A percentile compares a stretch with the other conserved stretches of the same genome.
These are phyloP conservation scores for Rotaria socialis DNA, from an alignment of 2,888 invertebrate species.

Conservation along the genomic window DNA sequence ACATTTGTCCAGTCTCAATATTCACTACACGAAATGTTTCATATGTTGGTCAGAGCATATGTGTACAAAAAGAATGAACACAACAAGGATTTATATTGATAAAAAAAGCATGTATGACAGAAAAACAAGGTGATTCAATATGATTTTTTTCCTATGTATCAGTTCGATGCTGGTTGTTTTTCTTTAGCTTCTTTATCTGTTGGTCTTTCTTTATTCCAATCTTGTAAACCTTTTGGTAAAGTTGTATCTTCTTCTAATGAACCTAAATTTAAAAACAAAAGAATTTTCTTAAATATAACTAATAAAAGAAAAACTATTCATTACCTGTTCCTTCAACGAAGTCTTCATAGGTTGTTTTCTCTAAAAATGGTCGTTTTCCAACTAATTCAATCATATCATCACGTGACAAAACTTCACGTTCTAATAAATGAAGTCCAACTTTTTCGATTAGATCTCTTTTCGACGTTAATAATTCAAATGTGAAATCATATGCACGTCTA, in stretches of 20 bases:
- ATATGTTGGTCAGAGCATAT: neutral
- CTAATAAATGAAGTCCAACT: constrained; percentile 80
- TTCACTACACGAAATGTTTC: no score
- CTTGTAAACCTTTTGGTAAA: constrained; percentile 86
- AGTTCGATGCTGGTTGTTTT: constrained; percentile 5
- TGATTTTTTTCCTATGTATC: neutral
- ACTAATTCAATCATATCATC: constrained; percentile 95
- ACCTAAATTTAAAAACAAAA: constrained; percentile 62
- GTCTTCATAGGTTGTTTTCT: constrained; percentile 97
- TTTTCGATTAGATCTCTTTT: constrained; percentile 82
- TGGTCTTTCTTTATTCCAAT: constrained; percentile 71
- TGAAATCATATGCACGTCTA: constrained; percentile 73
- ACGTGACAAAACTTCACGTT: constrained; percentile 86
- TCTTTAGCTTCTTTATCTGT: constrained; percentile 47
- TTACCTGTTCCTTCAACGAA: constrained; percentile 75
- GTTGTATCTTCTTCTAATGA: constrained; percentile 92
- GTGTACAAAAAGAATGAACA: neutral
- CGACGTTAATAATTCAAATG: constrained; percentile 71
- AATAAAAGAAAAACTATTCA: neutral
- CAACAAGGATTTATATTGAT: neutral
- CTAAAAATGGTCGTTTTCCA: constrained; percentile 88
- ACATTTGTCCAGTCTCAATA: no score
- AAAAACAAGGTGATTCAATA: neutral
- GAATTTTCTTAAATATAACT: neutral
- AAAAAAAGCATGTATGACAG: neutral